phyloP scores from a whole-genome alignment of 92 coral and sea anemone species.

The Phenganax stokvisi region DNA sequence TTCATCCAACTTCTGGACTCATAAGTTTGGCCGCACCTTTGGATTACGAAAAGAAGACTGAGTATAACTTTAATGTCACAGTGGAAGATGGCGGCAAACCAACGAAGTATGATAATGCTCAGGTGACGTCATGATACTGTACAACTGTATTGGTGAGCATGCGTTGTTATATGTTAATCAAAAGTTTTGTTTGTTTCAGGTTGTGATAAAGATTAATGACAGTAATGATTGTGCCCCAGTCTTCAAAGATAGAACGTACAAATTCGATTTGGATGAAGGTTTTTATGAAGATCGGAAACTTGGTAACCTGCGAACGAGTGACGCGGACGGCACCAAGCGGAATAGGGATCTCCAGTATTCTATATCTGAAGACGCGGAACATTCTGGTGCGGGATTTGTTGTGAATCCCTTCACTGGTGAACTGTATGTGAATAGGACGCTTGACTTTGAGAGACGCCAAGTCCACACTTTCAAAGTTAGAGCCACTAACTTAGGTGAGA shows the following conservation, averaged over 20 bases:
- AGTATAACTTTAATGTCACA: slow-evolving; percentile 56
- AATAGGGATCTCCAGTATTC: slow-evolving; percentile 69
- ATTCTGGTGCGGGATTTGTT: slow-evolving; percentile 47
- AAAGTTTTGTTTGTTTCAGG: neutral
- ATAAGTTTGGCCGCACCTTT: slow-evolving; percentile 61
- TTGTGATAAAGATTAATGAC: slow-evolving; percentile 55
- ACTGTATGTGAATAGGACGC: slow-evolving; percentile 52
- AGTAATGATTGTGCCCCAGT: slow-evolving; percentile 78
- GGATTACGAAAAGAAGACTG: slow-evolving; percentile 63
- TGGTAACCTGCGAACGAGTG: neutral
- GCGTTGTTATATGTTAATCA: neutral
- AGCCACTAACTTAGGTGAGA: slow-evolving; percentile 78
- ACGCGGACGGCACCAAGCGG: slow-evolving; percentile 47
- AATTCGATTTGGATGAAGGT: slow-evolving; percentile 51
- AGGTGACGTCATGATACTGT: slow-evolving; percentile 25
- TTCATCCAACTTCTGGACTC: slow-evolving; percentile 50
- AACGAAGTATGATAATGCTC: slow-evolving; percentile 51
- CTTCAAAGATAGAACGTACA: slow-evolving; percentile 61
- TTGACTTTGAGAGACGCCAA: slow-evolving; percentile 64
- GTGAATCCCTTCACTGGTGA: slow-evolving; percentile 65
- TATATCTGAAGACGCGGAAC: slow-evolving; percentile 61
- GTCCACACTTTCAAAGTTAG: slow-evolving; percentile 58
- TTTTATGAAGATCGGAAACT: neutral
- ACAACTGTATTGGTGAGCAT: neutral
- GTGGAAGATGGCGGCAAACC: slow-evolving; percentile 78